Evolutionary conservation across 2,888 invertebrate genomes (phyloP).

Genomic region (Colostygia pectinataria): DNA sequence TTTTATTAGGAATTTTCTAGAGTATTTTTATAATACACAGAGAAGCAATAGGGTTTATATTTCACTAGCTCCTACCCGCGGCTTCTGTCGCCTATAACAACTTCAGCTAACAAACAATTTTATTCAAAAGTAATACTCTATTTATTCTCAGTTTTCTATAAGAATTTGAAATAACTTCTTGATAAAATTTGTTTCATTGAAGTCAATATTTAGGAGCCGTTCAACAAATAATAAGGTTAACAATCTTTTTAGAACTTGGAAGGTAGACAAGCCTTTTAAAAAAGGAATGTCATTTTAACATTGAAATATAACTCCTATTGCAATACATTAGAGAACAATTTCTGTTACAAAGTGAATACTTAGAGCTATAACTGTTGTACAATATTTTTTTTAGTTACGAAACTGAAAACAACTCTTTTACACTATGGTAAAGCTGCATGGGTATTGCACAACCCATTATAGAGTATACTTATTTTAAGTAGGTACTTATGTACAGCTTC

Average conservation of each 20-base stretch:
- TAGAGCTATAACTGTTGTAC: conserved; percentile 7
- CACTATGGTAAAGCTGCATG: conserved; percentile 15
- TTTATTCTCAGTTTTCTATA: no score
- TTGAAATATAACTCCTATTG: conserved; percentile 1
- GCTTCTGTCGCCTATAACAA: no score
- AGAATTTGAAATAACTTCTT: no score
- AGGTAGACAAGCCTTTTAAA: not conserved
- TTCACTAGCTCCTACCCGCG: no score
- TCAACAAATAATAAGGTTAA: no score
- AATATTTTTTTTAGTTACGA: conserved; percentile 3
- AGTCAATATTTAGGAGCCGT: no score
- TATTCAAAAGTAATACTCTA: no score
- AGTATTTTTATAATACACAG: conserved; percentile 3
- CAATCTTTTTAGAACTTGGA: no score
- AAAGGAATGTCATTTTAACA: no score
- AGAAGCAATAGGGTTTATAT: not conserved
- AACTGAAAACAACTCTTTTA: conserved; percentile 2
- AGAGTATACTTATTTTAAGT: conserved; percentile 13
- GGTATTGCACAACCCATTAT: conserved; percentile 33
- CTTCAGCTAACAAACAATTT: no score
- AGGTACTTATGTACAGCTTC: not conserved
- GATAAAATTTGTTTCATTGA: no score
- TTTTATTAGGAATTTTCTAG: conserved; percentile 6
- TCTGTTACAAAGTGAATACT: not conserved
- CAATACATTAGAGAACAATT: not conserved